Base-by-base conservation (phyloP, 2,888 invertebrate species). In the Ichneumoninae sp. region DNA sequence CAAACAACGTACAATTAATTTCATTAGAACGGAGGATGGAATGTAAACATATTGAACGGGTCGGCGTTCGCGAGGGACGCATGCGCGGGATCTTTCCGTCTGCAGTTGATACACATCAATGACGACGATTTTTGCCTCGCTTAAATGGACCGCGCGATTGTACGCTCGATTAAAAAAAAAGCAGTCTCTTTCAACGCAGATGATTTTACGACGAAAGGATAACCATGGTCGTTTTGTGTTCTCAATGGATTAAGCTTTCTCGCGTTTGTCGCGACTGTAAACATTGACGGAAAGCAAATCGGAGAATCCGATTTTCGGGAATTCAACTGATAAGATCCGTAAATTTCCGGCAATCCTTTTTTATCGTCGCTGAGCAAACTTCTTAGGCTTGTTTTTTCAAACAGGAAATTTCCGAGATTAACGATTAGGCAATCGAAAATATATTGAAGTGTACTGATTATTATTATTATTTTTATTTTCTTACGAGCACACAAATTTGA, bases 1-100 rank as follows among this genome's bases (percentile, higher is more conserved):
- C 74, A 69, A 69, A 81, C 60, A 81, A 52, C 57, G 73, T 8
- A 57, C 60, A 47, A 74, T 75, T 81, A 75, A 75, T 78, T 78
- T 69, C 36, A 70, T 78, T 78, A 78, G 33, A 54, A 57, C 40
- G 52, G 54, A 68, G 26, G 54, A 73, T 26, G 57, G 16, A 76
- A 68, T 50, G 66, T 76, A 76, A 47, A 63, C 52, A 76, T 44
- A 65, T 63, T 36, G 13, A 76, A 40, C 52, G 52, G 52, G 66
- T 54, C 76, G 52, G 66, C 30, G 50, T 40, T 36, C 73, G 73
- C 60, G 73, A 8, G 26, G 44, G 73, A 60, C 57, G 73, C 73
- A 57, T 73, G 66, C 33, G 52, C 66, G 68, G 22, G 52, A 75
- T 65, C 36, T 76, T 66, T 22, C 8, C 16, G 6, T 30, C 52